These are phyloP conservation scores for Linhomoeus sp. DNA, from an alignment of 2,888 invertebrate genomes.

Conservation along the genomic window DNA sequence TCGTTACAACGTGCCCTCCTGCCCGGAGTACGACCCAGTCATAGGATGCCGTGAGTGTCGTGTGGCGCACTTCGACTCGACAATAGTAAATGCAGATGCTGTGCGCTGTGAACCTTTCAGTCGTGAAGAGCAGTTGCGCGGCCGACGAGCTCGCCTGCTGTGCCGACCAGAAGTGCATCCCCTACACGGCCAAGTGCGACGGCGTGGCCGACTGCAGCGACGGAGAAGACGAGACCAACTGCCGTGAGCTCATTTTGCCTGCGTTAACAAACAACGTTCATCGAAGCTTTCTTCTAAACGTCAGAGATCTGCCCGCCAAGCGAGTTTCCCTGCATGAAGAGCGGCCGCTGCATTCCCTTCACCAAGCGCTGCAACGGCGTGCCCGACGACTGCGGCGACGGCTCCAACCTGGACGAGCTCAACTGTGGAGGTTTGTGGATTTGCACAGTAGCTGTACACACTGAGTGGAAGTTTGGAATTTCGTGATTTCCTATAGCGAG, in stretches of 20 bases:
- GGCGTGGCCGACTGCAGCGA: constrained; percentile 20
- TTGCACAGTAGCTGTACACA: too few relatives aligned
- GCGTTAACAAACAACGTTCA: neutral
- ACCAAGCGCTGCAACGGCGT: constrained; percentile 22
- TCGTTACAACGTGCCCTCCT: constrained; percentile 16
- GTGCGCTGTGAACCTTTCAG: too few relatives aligned
- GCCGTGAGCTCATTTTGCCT: constrained; percentile 12
- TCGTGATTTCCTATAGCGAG: too few relatives aligned
- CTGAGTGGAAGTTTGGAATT: too few relatives aligned
- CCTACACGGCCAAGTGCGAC: constrained; percentile 12
- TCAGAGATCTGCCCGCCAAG: constrained; percentile 18
- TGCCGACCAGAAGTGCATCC: constrained; percentile 17
- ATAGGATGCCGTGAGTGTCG: constrained; percentile 23
- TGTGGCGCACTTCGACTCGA: too few relatives aligned
- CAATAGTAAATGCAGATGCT: too few relatives aligned
- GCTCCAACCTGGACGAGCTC: constrained; percentile 20
- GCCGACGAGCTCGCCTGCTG: constrained; percentile 20
- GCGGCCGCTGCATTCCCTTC: constrained; percentile 17
- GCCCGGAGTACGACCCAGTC: constrained; percentile 24
- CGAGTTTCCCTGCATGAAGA: constrained; percentile 23
- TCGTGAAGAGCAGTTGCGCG: constrained; percentile 12
- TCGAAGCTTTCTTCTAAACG: neutral
- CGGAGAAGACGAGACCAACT: constrained; percentile 23
- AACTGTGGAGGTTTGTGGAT: constrained; percentile 3
- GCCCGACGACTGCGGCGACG: constrained; percentile 21